Evolutionary conservation across 2,113 vertebrate genomes (phyloP), one percentile per base, ranked within the genome.

Genomic region (Osmerus eperlanus): DNA sequence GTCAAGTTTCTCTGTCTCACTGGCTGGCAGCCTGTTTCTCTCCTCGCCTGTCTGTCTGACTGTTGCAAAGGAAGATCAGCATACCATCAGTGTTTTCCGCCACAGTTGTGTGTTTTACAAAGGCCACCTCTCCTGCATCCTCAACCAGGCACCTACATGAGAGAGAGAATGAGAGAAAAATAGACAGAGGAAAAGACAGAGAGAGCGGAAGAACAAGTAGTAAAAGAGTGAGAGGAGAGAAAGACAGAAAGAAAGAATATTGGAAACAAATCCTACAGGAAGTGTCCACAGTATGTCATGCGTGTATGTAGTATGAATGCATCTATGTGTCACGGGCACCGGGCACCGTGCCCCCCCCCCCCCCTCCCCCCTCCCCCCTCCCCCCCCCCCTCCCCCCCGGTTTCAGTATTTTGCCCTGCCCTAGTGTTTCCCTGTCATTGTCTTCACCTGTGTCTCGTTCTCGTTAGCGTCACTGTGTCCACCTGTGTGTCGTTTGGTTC

Each of bases 31-130:
- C 12, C 14, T 55, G 54, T 55, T 14, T 55, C 54, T 55, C 14
- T 55, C 14, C 18, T 3, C 11, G 55, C 6, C 55, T 56, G 55
- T 56, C 15, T 18, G 55, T 56, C 15, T n/a, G 55, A 47, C 41
- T 47, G 41, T 47, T 47, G 9, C 1, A 47, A 47, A 47, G 41
- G 9, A 47, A 47, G 8, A 9, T 14, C 28, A 7, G 28, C 29
- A 5, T 83, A 95, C 96, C 93, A 2, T 94, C 90, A 1, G 90
- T 94, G 85, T 95, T 91, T 0, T 96, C 94, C 32, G 18, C 58
- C 1, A 96, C 94, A 1, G 93, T 95, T 7, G 91, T 95, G 86
- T 96, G 93, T 84, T 95, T 95, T 74, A 94, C 89, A 80, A 97
- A 97, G 69, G 96, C 94, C 0, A 97, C 93, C 0, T 96, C 87